Percentiles rank a stretch among this genome's conserved stretches.
phyloP scores from a whole-genome alignment of 2,888 invertebrate species.

The Dicyrtoma fusca region DNA sequence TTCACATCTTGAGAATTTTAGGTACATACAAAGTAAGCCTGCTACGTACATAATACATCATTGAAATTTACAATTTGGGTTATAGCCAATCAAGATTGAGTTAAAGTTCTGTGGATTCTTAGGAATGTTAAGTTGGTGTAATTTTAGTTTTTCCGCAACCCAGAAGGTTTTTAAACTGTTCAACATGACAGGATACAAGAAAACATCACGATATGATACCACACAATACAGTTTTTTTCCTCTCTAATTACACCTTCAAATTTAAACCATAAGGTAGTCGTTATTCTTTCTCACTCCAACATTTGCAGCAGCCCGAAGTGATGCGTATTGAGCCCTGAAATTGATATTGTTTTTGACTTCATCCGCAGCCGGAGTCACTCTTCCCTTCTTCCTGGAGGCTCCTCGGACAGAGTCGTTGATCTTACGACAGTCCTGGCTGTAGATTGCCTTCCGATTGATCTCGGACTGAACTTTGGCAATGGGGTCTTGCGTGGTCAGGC shows the following conservation, averaged over 20 bases:
- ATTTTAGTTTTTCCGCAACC: slow-evolving; percentile 21
- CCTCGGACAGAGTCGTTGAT: slow-evolving; percentile 28
- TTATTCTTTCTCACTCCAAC: slow-evolving; percentile 31
- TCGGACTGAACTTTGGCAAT: slow-evolving; percentile 35
- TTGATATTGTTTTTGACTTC: slow-evolving; percentile 35
- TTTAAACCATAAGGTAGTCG: slow-evolving; percentile 36
- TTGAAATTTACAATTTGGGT: slow-evolving; percentile 5
- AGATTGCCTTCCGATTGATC: slow-evolving; percentile 31
- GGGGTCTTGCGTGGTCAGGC: slow-evolving; percentile 16
- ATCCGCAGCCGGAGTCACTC: slow-evolving; percentile 19
- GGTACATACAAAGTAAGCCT: slow-evolving; percentile 14
- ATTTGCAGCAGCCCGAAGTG: slow-evolving; percentile 25
- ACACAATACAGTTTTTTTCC: slow-evolving; percentile 1
- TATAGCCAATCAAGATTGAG: slow-evolving; percentile 29
- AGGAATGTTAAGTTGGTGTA: slow-evolving; percentile 36
- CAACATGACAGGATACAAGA: slow-evolving; percentile 1
- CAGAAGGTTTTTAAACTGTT: slow-evolving; percentile 3
- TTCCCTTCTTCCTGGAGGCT: neutral
- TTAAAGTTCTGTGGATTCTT: slow-evolving; percentile 16
- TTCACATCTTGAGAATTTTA: slow-evolving; percentile 10
- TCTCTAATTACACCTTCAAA: slow-evolving; percentile 19
- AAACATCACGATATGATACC: slow-evolving; percentile 20
- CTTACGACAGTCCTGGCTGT: slow-evolving; percentile 28
- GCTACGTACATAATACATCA: neutral
- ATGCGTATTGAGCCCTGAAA: slow-evolving; percentile 30